Percentiles rank a stretch among this genome's conserved stretches.
phyloP scores from a whole-genome alignment of 1,140 invertebrate species.

The Caerostris darwini region DNA sequence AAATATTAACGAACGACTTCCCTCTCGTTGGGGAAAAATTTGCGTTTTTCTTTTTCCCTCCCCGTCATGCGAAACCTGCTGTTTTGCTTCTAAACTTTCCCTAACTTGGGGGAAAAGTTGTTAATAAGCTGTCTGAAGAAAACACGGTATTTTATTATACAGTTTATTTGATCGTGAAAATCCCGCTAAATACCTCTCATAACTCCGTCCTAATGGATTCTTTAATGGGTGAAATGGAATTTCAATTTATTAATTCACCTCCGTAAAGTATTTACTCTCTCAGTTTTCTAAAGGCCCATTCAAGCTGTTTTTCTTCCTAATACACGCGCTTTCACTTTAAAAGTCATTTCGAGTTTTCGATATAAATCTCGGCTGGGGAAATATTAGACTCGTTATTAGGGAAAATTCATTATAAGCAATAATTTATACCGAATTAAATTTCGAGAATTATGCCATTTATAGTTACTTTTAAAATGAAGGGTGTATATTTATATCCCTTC shows the following conservation, averaged over 20 bases:
- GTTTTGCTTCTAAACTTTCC: background rate
- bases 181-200: background rate
- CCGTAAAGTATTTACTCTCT: background rate
- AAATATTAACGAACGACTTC: background rate
- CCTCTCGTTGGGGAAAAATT: background rate
- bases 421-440: no score
- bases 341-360: no score
- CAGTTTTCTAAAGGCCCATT: background rate
- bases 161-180: background rate
- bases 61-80: background rate
- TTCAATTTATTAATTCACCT: constrained; percentile 16
- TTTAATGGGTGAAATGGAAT: background rate
- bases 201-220: background rate
- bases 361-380: no score
- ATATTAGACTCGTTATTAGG: no score
- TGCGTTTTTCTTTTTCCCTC: background rate
- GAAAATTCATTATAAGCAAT: no score
- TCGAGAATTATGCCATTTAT: no score
- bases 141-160: background rate
- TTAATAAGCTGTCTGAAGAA: background rate
- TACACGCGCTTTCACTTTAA: no score
- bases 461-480: no score
- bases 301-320: background rate
- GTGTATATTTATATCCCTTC: no score
- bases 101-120: background rate